These are phyloP conservation scores for Elegia similella DNA, from an alignment of 2,888 invertebrate species.

Conservation along the genomic window DNA sequence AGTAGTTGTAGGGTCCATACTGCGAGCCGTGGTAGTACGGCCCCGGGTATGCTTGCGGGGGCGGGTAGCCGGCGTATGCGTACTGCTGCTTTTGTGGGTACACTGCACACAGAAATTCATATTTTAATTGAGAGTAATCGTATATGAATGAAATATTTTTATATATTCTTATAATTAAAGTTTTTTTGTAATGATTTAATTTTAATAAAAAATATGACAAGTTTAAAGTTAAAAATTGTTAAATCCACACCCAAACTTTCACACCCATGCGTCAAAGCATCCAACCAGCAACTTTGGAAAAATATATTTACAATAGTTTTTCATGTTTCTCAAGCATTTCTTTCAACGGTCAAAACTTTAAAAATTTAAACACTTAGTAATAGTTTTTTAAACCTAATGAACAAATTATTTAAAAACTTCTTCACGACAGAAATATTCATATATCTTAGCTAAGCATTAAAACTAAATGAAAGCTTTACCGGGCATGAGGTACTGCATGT, in stretches of 20 bases:
- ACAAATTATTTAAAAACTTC: not conserved
- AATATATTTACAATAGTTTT: constrained; percentile 24
- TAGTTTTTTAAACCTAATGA: not conserved
- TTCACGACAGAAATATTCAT: not conserved
- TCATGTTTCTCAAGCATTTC: constrained; percentile 18
- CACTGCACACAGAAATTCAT: constrained; percentile 77
- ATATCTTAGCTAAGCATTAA: constrained; percentile 9
- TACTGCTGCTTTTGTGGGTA: constrained; percentile 97
- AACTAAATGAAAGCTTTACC: constrained; percentile 81
- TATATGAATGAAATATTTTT: too few relatives aligned
- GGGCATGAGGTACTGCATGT: constrained; percentile 99
- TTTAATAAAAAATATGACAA: too few relatives aligned
- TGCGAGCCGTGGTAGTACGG: constrained; percentile 96
- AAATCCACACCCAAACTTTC: constrained; percentile 12
- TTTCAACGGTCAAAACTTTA: not conserved
- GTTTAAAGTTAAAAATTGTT: not conserved
- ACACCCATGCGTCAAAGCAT: constrained; percentile 12
- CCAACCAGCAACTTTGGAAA: not conserved
- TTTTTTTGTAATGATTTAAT: too few relatives aligned
- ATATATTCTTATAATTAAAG: too few relatives aligned
- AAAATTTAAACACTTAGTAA: not conserved
- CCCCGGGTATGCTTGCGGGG: constrained; percentile 91
- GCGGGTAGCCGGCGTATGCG: constrained; percentile 94
- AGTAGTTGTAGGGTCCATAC: constrained; percentile 96
- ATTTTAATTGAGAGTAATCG: not conserved